Evolutionary conservation across 2,888 invertebrate genomes (phyloP), one percentile per base, ranked within the genome.

Genomic region (Drosophila sordidula): DNA sequence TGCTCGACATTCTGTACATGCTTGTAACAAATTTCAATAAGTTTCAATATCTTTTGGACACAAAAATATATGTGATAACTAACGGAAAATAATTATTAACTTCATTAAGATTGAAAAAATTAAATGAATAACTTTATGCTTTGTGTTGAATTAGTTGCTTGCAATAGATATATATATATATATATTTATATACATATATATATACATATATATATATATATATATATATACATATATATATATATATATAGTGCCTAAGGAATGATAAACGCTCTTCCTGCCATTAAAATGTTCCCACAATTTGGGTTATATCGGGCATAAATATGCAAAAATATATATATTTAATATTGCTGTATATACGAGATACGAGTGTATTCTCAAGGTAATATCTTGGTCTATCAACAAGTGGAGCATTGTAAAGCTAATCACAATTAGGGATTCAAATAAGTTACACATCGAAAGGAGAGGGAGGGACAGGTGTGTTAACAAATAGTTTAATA

Each of bases 391-490:
- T 32, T 29, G 4, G 6, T 32, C 18, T 36, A 51, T 51, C 16
- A 44, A 18, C 9, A 61, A 55, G 25, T 46, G 26, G 4, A 46
- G 8, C 39, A 41, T 34, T 51, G 22, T 11, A 14, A 61, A 29
- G 16, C 46, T 38, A 47, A 52, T 12, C 11, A 29, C 46, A 42
- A 42, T 42, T 38, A 46, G 49, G 42, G 47, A 29, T 57, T 57
- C 18, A 18, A 50, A 25, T 34, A 41, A 61, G 39, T 61, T 42
- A 18, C 3, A 12, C 6, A 34, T 16, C 12, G 34, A 42, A 45
- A 36, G 39, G 44, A 38, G 82, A 78, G 80, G 4, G 12, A 42
- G 41, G 16, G 8, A 84, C 81, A 86, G 87, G 86, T 18, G 18
- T 18, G 18, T 77, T 79, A 89, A 80, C 75, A 69, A 66, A 71